Evolutionary conservation across 2,797 vertebrate species (phyloP), one percentile per base, ranked within the genome.

Genomic region (Ambastaia sidthimunki): DNA sequence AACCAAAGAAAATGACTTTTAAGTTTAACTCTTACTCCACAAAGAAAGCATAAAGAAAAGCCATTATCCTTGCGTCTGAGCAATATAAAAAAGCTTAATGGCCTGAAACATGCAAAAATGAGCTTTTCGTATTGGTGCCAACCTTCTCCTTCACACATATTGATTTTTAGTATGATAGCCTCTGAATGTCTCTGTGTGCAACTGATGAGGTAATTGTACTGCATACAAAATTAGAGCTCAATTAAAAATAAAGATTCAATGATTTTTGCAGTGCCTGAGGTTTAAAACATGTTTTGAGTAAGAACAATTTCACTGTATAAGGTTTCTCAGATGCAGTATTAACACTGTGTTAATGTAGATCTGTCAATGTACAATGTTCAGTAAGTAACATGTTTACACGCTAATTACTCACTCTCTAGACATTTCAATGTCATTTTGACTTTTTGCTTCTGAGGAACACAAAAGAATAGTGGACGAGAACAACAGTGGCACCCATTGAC

Each of bases 121-220:
- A 31, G 25, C 25, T 21, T 63, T 66, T 25, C 23, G 47, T 7
- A 54, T 7, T 16, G 15, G 7, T 54, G 31, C n/a, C 31, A 65
- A 47, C 50, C 34, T 37, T 0, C 3, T 9, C 59, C 16, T 63
- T 63, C 7, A 54, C 73, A 66, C 28, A 23, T 52, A 70, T 23
- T 54, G 13, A 54, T 75, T 66, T 75, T 66, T 54, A 52, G 47
- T 19, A 12, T 75, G 4, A 73, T 62, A 31, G 41, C 37, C 57
- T 62, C 15, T 48, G 41, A 62, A 31, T 48, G 65, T 72, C 9
- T 60, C 4, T 19, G 28, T 7, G 6, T 23, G 23, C 50, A 65
- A 44, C 13, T 2, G 0, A 15, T 34, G 25, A 65, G 11, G 16
- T 48, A 31, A 31, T 47, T 48, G 41, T 48, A 62, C 1, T 19